Percentiles rank a stretch among this genome's conserved stretches.
These are phyloP conservation scores for Eurois occulta DNA, from an alignment of 2,888 invertebrate genomes.

Conservation along the genomic window DNA sequence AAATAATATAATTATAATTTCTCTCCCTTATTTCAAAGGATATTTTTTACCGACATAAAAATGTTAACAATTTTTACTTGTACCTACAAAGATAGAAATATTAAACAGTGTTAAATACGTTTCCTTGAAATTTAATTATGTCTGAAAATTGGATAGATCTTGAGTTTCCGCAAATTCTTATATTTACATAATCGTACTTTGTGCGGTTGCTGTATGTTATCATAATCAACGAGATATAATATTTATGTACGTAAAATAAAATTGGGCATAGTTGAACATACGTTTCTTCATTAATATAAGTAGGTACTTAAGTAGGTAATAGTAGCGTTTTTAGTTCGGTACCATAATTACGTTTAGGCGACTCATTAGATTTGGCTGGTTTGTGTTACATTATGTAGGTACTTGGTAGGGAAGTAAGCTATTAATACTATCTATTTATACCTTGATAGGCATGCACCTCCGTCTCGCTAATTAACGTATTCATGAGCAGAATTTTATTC, in stretches of 20 bases:
- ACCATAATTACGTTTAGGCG: too few relatives aligned
- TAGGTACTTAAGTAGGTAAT: neutral
- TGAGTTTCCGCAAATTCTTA: constrained; percentile 35
- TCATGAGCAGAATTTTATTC: neutral
- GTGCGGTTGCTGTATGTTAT: constrained; percentile 17
- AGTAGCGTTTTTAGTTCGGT: neutral
- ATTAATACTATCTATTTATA: neutral
- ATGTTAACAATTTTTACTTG: constrained; percentile 38
- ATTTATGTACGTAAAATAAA: constrained; percentile 12
- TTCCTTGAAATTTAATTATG: constrained; percentile 51
- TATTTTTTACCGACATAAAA: constrained; percentile 29
- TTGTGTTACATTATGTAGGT: neutral
- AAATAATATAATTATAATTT: too few relatives aligned
- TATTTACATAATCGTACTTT: constrained; percentile 40
- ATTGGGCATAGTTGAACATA: neutral
- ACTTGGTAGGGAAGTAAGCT: neutral
- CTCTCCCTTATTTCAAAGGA: constrained; percentile 24
- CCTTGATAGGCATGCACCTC: neutral
- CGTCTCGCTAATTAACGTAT: constrained; percentile 3
- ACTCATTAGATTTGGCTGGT: neutral
- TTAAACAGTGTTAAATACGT: constrained; percentile 39
- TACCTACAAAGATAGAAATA: constrained; percentile 36
- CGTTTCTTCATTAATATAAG: neutral
- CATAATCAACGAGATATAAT: constrained; percentile 2
- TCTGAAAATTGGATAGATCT: constrained; percentile 20